Base-by-base conservation (phyloP, 2,888 invertebrate genomes). In the Nymphalis c-album region DNA sequence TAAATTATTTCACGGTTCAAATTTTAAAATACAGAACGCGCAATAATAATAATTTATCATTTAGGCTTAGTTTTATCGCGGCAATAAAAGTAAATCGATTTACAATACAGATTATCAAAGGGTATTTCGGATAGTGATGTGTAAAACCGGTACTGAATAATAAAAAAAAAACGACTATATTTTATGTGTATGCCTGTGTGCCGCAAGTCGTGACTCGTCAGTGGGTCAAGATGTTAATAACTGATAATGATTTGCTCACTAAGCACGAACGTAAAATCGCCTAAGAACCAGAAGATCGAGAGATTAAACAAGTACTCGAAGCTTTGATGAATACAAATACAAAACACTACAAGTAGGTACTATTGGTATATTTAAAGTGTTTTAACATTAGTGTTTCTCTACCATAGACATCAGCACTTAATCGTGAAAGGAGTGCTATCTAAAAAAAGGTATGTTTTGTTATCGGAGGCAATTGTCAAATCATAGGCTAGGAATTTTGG, bases 181-280 rank as follows among this genome's bases (percentile, higher is more conserved):
- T 18, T 20, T 63, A 58, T 31, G 31, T 58, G 48, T 51, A 35
- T 57, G 55, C 60, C 47, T 63, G 64, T 67, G 64, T 62, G 62
- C 40, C 55, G 48, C 40, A 53, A 59, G 71, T 86, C 88, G 87
- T 89, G 88, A 89, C 87, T 84, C 76, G 81, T 70, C 80, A 87
- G 83, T 88, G 77, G 88, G 90, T 88, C 88, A 87, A 84, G 80
- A 78, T 78, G 79, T 82, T 84, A 85, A 86, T 85, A 85, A 84
- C 84, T 81, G 77, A 78, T 82, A 84, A 82, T 83, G 76, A 77
- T 78, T 80, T 78, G 77, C 78, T 78, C 76, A 73, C 77, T 75
- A 80, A 77, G 78, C 77, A 81, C 77, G 76, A 78, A 79, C 76
- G 65, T 71, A 72, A 69, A 73, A 78, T 77, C 75, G 70, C 73